Evolutionary conservation across 2,888 invertebrate genomes (phyloP), one percentile per base, ranked within the genome.

Genomic region (Limnephilus rhombicus): DNA sequence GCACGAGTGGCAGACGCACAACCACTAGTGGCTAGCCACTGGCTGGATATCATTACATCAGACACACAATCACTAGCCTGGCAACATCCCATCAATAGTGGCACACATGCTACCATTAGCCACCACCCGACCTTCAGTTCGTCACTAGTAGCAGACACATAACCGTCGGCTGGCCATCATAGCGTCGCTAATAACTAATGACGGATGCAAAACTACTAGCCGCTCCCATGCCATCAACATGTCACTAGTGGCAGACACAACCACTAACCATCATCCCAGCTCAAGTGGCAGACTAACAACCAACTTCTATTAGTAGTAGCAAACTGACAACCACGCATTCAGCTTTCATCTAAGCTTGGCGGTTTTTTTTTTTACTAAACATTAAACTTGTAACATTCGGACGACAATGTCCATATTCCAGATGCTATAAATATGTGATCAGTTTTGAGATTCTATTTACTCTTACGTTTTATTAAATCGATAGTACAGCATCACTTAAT

Each of bases 1-100:
- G 31, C 90, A 90, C 45, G 90, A 92, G 85, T 85, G 92, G 90
- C 89, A 90, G 31, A 85, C 80, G 3, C 92, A 92, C 90, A 92
- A 90, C 53, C 92, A 92, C n/a, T 92, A 87, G 31, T 11, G 1
- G 12, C 49, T 41, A n/a, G 34, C 83, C 34, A 34, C 31, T n/a
- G 13, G 34, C 83, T 83, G 37, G 34, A 9, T 12, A 13, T 82
- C 34, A 82, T 82, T 31, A 13, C 31, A 7, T 82, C 82, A 31
- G 12, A 53, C 18, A 18, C 0, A 5, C 18, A 18, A 53, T 15
- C 15, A 53, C 53, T 53, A 18, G 49, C 15, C 53, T 15, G 53
- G 0, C 53, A 15, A 4, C 9, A 45, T 12, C 45, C 1, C 45
- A 13, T 53, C 49, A 53, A 4, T 53, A 53, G 49, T 53, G 15